Evolutionary conservation across 2,113 vertebrate genomes (phyloP).

Genomic region (Eulacestoma nigropectus): DNA sequence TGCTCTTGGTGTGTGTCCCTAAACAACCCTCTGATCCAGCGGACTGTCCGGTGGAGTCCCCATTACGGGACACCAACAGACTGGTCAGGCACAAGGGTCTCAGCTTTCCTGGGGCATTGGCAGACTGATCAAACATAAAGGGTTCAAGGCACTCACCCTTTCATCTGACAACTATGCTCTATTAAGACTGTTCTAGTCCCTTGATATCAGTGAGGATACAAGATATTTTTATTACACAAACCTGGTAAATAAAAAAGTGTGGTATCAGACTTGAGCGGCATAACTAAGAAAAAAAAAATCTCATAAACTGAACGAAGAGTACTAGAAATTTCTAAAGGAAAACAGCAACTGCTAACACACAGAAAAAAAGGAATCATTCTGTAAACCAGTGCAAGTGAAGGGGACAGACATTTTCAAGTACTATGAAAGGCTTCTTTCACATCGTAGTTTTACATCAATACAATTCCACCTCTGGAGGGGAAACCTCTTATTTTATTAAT

Average conservation of each 20-base stretch:
- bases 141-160: not conserved
- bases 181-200: not conserved
- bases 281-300: not conserved
- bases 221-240: not conserved
- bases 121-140: not conserved
- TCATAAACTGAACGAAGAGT: not conserved
- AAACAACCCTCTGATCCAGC: not conserved
- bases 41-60: rapidly evolving
- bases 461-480: not conserved
- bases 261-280: not conserved
- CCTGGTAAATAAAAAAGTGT: not conserved
- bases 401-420: not conserved
- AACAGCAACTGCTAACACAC: not conserved
- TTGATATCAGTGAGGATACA: not conserved
- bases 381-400: not conserved
- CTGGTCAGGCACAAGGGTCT: not conserved
- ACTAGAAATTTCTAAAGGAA: not conserved
- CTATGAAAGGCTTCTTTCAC: not conserved
- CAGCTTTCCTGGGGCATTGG: not conserved
- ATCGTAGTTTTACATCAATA: not conserved
- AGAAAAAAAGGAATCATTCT: not conserved
- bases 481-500: not conserved
- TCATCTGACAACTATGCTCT: not conserved
- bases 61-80: rapidly evolving
- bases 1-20: rapidly evolving